phyloP scores from a whole-genome alignment of 2,888 invertebrate genomes.

The Gnatocerus cornutus region DNA sequence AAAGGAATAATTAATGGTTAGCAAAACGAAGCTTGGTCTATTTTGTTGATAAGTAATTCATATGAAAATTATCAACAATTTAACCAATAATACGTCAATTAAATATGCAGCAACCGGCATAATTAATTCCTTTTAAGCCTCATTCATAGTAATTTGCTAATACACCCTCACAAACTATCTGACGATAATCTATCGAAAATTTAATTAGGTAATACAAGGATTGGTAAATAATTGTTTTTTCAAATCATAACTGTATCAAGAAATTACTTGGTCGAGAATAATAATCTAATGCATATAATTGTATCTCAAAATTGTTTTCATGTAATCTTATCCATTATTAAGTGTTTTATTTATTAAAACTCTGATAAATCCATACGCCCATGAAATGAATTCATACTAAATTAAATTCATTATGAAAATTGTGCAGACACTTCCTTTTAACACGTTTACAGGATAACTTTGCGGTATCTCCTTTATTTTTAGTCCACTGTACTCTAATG shows the following conservation, averaged over 20 bases:
- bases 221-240: slow-evolving; percentile 12
- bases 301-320: slow-evolving; percentile 23
- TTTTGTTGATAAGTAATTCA: slow-evolving; percentile 47
- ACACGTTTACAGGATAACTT: too few species aligned
- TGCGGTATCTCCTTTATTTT: neutral
- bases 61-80: slow-evolving; percentile 43
- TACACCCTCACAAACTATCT: slow-evolving; percentile 11
- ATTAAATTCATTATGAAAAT: slow-evolving; percentile 25
- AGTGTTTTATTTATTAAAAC: slow-evolving; percentile 39
- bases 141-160: slow-evolving; percentile 35
- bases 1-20: slow-evolving; percentile 44
- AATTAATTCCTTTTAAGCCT: slow-evolving; percentile 49
- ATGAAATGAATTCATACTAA: slow-evolving; percentile 34
- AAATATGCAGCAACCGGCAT: slow-evolving; percentile 42
- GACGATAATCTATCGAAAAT: slow-evolving; percentile 23
- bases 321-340: slow-evolving; percentile 36
- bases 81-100: slow-evolving; percentile 45
- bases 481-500: neutral
- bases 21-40: slow-evolving; percentile 41
- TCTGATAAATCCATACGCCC: slow-evolving; percentile 29
- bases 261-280: slow-evolving; percentile 12
- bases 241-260: slow-evolving; percentile 13
- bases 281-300: slow-evolving; percentile 40
- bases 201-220: slow-evolving; percentile 9
- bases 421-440: too few species aligned